phyloP scores from a whole-genome alignment of 2,113 vertebrate genomes.

The Strix uralensis region DNA sequence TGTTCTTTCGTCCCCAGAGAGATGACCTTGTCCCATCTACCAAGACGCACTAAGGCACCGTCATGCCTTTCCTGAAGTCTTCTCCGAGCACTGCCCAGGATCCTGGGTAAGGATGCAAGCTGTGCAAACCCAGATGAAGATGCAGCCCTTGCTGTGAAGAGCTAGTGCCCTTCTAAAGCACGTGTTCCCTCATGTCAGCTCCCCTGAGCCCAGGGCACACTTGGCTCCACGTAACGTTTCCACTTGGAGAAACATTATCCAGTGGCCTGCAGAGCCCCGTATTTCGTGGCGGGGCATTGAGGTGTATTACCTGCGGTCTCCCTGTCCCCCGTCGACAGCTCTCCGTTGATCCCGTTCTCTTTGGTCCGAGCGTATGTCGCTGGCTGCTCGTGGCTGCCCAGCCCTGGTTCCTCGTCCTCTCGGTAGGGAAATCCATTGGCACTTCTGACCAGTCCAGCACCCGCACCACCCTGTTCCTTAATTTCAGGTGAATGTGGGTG shows the following conservation, averaged over 20 bases:
- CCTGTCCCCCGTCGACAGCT: slow-evolving; percentile 82
- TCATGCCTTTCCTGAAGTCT: not conserved
- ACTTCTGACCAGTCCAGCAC: slow-evolving; percentile 79
- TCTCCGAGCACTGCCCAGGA: not conserved
- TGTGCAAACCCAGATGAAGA: not conserved
- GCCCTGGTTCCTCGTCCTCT: slow-evolving; percentile 82
- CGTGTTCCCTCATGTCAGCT: not conserved
- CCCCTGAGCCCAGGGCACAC: rapidly evolving
- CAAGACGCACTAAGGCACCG: not conserved
- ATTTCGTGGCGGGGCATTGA: not conserved
- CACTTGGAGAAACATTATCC: not conserved
- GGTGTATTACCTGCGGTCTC: slow-evolving; percentile 90
- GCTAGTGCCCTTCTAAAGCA: not conserved
- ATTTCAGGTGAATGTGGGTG: slow-evolving; percentile 78
- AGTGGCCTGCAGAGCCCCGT: not conserved
- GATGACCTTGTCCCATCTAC: not conserved
- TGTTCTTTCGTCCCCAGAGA: not conserved
- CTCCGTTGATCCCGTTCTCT: slow-evolving; percentile 96
- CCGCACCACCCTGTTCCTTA: slow-evolving; percentile 79
- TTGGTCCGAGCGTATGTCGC: slow-evolving; percentile 78
- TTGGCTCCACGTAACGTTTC: not conserved
- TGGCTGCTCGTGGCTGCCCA: slow-evolving; percentile 72
- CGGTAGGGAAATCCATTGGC: slow-evolving; percentile 89
- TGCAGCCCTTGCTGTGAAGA: not conserved
- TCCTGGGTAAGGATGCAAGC: not conserved